phyloP scores from a whole-genome alignment of 2,888 invertebrate genomes.

The Carcina quercana region DNA sequence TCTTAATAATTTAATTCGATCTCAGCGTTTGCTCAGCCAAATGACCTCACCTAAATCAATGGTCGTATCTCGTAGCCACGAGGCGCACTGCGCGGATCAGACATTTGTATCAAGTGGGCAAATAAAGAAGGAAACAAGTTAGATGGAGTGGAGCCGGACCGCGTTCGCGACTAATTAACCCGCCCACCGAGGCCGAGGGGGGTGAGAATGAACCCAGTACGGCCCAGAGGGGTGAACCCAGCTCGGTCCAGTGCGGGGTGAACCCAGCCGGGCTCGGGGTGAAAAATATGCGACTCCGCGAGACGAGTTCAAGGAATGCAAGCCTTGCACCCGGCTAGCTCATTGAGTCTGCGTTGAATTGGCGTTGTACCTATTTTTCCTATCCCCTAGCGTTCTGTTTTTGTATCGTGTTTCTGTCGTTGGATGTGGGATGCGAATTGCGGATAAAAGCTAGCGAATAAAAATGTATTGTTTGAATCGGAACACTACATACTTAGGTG shows the following conservation, averaged over 20 bases:
- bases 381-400: too few relatives aligned
- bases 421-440: too few relatives aligned
- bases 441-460: too few relatives aligned
- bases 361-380: too few relatives aligned
- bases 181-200: constrained; percentile 34
- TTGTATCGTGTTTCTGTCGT: too few relatives aligned
- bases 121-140: constrained; percentile 72
- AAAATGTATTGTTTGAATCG: too few relatives aligned
- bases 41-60: constrained; percentile 5
- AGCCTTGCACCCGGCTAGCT: constrained; percentile 26
- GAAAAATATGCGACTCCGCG: constrained; percentile 61
- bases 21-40: too few relatives aligned
- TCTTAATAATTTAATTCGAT: too few relatives aligned
- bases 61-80: constrained; percentile 20
- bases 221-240: constrained; percentile 4
- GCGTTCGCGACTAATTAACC: constrained; percentile 73
- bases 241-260: too few relatives aligned
- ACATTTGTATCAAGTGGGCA: constrained; percentile 70
- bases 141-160: constrained; percentile 67
- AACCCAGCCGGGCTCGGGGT: constrained; percentile 30
- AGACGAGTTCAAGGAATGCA: constrained; percentile 46
- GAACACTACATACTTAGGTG: too few relatives aligned
- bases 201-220: constrained; percentile 23
- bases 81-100: constrained; percentile 11
- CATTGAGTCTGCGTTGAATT: too few relatives aligned